Conservation (phyloP, 1,140 invertebrate species). For the Drosophila pallidifrons region DNA sequence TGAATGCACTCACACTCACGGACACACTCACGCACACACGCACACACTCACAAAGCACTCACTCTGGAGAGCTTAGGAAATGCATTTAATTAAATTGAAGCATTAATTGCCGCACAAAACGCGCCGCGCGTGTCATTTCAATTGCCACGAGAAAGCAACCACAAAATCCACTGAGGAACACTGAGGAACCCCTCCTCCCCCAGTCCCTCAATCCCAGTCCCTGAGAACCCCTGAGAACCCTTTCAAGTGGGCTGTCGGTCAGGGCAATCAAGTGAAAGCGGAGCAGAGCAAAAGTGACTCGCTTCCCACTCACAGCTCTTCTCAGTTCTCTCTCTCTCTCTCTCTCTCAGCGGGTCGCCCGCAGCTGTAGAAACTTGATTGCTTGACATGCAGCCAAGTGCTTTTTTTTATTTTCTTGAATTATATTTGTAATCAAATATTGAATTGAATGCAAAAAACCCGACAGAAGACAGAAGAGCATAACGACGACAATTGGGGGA, state of each 20-base stretch:
- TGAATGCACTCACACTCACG: conserved; percentile 32
- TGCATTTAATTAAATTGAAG: conserved; percentile 79
- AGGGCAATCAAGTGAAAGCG: conserved; percentile 32
- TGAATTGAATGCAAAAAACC: conserved; percentile 31
- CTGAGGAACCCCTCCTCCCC: neutral
- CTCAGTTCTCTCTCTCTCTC: neutral
- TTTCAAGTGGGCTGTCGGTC: conserved; percentile 65
- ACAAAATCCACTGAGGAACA: neutral
- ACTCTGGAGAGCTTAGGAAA: conserved; percentile 44
- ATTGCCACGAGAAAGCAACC: conserved; percentile 54
- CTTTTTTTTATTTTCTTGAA: conserved; percentile 15
- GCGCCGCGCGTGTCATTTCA: conserved; percentile 74
- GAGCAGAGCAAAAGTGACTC: neutral
- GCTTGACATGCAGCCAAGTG: conserved; percentile 46
- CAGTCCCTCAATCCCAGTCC: neutral
- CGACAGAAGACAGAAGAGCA: neutral
- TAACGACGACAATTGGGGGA: neutral
- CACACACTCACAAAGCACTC: conserved; percentile 7
- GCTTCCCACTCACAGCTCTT: conserved; percentile 13
- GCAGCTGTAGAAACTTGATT: conserved; percentile 73
- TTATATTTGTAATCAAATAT: conserved; percentile 41
- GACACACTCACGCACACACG: neutral
- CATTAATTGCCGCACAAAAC: conserved; percentile 74
- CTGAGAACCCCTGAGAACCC: conserved; percentile 42
- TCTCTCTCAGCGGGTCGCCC: conserved; percentile 37